Base-by-base conservation (phyloP, 1,140 invertebrate genomes). In the Bathynomus jamesi region DNA sequence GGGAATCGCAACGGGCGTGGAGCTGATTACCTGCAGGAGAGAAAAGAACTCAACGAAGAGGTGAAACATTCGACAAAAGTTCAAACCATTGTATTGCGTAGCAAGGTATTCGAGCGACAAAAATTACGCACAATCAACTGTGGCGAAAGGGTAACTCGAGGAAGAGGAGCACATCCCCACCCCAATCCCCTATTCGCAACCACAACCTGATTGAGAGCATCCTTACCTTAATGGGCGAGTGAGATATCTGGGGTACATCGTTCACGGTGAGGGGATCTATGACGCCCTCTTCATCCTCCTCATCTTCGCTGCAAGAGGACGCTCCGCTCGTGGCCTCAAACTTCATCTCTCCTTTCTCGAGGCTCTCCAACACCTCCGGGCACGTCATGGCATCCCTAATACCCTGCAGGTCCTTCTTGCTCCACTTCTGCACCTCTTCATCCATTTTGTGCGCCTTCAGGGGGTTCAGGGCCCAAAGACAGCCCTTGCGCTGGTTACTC, bases 371-470 rank as follows among this genome's bases (percentile, higher is more conserved):
- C 78, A 90, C 88, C 76, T 93, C 91, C 87, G 81, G 24, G 83
- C 81, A 73, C 72, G 93, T 88, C 94, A 97, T 96, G 3, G 93
- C 92, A 77, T 90, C 89, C 73, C 89, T 90, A 68, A 93, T 91
- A 70, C 90, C 89, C 76, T 87, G 81, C 13, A 94, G 93, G 84
- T 97, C 95, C 82, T 97, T 98, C 77, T 91, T 87, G 7, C 92
- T 93, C 92, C 94, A 97, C 81, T 97, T 98, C 78, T 93, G 91
- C 60, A 98, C 93, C 82, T 98, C 95, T 81, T 98, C 95, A 77
- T 97, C 94, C 94, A 98, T 96, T 85, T 98, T 98, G 27, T 89
- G 87, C 21, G 95, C 89, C 82, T 96, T 96, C 17, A 89, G 89
- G 0, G 94, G 94, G 85, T 96, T 96, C 85, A 98, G 92, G 0